phyloP scores from a whole-genome alignment of 2,797 vertebrate species.

The Allobates femoralis region DNA sequence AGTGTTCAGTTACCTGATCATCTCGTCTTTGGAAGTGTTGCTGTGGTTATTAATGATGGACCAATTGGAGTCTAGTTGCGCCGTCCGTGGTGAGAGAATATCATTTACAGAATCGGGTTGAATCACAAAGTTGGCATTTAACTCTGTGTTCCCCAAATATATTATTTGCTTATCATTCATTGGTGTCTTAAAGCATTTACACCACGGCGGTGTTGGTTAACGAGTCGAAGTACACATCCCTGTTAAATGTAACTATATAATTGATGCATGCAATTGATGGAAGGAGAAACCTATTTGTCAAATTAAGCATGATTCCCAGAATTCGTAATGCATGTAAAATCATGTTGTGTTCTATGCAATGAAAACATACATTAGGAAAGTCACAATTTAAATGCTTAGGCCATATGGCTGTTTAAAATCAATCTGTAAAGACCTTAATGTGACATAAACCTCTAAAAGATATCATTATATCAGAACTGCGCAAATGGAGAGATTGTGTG shows the following conservation, averaged over 20 bases:
- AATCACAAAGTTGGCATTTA: slow-evolving; percentile 20
- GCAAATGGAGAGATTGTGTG: slow-evolving; percentile 60
- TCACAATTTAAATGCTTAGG: slow-evolving; percentile 52
- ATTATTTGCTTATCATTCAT: not conserved
- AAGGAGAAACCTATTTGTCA: slow-evolving; percentile 60
- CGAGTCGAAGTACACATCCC: slow-evolving; percentile 15
- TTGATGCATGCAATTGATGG: slow-evolving; percentile 43
- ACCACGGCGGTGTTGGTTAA: slow-evolving; percentile 22
- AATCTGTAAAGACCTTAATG: slow-evolving; percentile 61
- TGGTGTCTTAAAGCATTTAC: slow-evolving; percentile 17
- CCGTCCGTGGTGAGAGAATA: slow-evolving; percentile 1
- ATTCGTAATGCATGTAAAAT: slow-evolving; percentile 62
- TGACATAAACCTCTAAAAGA: slow-evolving; percentile 62
- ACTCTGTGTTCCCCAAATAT: not conserved
- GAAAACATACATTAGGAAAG: slow-evolving; percentile 63
- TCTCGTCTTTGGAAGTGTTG: slow-evolving; percentile 17
- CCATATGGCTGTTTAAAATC: slow-evolving; percentile 63
- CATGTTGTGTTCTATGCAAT: slow-evolving; percentile 60
- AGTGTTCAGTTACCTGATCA: slow-evolving; percentile 33
- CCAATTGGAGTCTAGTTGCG: slow-evolving; percentile 21
- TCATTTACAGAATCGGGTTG: slow-evolving; percentile 27
- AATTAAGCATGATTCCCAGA: slow-evolving; percentile 59
- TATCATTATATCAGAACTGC: slow-evolving; percentile 62
- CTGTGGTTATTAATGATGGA: slow-evolving; percentile 46
- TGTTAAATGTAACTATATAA: slow-evolving; percentile 57